Percentiles rank a stretch among this genome's conserved stretches.
phyloP scores from a whole-genome alignment of 2,888 invertebrate species.

The Rhyacophila evoluta region DNA sequence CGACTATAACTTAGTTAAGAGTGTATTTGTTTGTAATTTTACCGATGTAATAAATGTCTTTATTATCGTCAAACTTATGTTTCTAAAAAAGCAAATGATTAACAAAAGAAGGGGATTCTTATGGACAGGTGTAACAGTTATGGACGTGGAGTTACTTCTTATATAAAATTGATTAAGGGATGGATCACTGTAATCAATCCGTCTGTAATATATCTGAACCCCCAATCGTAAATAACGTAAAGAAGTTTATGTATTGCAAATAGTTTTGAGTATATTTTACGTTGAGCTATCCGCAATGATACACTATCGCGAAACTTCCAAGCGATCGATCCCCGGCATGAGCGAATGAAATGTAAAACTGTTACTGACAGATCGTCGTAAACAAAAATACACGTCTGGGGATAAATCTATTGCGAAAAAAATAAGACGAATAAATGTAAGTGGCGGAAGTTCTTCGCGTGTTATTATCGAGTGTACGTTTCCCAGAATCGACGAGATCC shows the following conservation, averaged over 20 bases:
- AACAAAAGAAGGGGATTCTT: no score
- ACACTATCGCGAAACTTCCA: background rate
- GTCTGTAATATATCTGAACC: background rate
- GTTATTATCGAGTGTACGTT: background rate
- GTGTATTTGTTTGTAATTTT: no score
- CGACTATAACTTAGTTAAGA: no score
- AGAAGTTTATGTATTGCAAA: no score
- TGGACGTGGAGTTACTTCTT: no score
- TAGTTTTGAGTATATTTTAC: no score
- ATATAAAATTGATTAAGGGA: no score
- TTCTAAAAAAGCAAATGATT: no score
- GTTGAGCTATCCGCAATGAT: background rate
- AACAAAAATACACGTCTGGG: background rate
- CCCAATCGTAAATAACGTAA: background rate
- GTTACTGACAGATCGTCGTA: background rate
- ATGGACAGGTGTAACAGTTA: no score
- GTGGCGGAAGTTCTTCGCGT: background rate
- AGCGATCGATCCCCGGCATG: background rate
- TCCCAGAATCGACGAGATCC: slow-evolving; percentile 5
- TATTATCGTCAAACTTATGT: no score
- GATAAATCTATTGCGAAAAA: background rate
- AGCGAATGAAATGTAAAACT: background rate
- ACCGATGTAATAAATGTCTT: no score
- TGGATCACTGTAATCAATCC: background rate
- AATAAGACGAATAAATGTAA: background rate